Evolutionary conservation across 2,888 invertebrate species (phyloP), one percentile per base, ranked within the genome.

Genomic region (Hypselothyrea guttata): DNA sequence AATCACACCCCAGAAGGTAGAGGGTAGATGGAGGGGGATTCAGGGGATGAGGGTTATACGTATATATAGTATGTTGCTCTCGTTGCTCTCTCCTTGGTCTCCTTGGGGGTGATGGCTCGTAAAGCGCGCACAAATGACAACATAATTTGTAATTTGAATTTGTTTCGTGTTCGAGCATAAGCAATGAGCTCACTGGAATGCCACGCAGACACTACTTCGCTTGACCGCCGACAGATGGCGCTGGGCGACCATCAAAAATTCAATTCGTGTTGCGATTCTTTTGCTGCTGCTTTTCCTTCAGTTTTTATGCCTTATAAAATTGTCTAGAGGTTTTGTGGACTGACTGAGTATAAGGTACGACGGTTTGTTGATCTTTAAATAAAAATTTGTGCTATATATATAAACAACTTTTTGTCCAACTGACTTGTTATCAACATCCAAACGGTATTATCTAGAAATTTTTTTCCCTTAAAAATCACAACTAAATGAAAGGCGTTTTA

Each of bases 81-180:
- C n/a, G n/a, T n/a, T n/a, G n/a, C n/a, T n/a, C n/a, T 18, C 41
- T 4, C 11, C 2, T 8, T 7, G n/a, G 27, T n/a, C 28, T 11
- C 27, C 34, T 28, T 7, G 44, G 47, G 51, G 52, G 45, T 35
- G 22, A 15, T 48, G 52, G 40, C 76, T 76, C 79, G 67, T 79
- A 79, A 79, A 82, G 71, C 71, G 65, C 75, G 49, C 74, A 59
- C 62, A 84, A 84, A 84, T 77, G 82, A 77, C 75, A 79, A 74
- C 85, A 85, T 83, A 85, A 84, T 84, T 82, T 83, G 84, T 83
- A 83, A 82, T 83, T 83, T 84, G 84, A 84, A 83, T 83, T 81
- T 78, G 78, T 78, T 85, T 83, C 83, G 83, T 84, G 83, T 74
- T 67, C 78, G 45, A 59, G 83, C 83, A 84, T 84, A 84, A 84